Evolutionary conservation across 2,888 invertebrate genomes (phyloP).

Genomic region (Formica aserva): DNA sequence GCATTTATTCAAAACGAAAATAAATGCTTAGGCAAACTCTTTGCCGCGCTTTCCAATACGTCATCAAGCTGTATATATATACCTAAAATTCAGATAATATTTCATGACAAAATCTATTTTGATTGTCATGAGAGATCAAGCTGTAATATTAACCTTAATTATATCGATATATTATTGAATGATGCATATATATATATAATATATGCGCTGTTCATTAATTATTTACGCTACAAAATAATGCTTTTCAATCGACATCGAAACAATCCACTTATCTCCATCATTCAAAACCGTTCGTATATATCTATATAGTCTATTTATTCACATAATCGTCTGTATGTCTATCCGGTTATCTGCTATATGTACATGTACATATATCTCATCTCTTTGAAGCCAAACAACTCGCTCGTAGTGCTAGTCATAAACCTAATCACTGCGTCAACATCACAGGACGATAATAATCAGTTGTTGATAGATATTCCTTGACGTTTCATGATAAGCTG

Average conservation of each 20-base stretch:
- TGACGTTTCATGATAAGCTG: conserved; percentile 35
- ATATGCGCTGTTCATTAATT: conserved; percentile 18
- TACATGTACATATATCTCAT: conserved; percentile 10
- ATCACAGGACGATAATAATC: conserved; percentile 59
- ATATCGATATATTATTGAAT: neutral
- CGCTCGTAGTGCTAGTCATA: conserved; percentile 49
- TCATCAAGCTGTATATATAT: neutral
- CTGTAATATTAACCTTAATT: neutral
- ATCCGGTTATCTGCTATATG: conserved; percentile 16
- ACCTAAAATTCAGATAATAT: conserved; percentile 12
- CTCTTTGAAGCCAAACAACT: conserved; percentile 55
- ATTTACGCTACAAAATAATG: conserved; percentile 12
- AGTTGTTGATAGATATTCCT: conserved; percentile 42
- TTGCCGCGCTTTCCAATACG: neutral
- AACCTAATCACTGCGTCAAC: conserved; percentile 53
- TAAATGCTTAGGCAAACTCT: conserved; percentile 1
- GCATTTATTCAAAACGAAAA: conserved; percentile 26
- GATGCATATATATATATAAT: neutral
- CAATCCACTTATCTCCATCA: neutral
- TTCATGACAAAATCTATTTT: conserved; percentile 11
- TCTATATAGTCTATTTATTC: conserved; percentile 20
- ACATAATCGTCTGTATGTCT: conserved; percentile 17
- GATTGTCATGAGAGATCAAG: neutral
- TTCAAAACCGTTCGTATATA: neutral
- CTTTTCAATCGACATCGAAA: neutral